Evolutionary conservation across 2,113 vertebrate genomes (phyloP), one percentile per base, ranked within the genome.

Genomic region (Murina feae): DNA sequence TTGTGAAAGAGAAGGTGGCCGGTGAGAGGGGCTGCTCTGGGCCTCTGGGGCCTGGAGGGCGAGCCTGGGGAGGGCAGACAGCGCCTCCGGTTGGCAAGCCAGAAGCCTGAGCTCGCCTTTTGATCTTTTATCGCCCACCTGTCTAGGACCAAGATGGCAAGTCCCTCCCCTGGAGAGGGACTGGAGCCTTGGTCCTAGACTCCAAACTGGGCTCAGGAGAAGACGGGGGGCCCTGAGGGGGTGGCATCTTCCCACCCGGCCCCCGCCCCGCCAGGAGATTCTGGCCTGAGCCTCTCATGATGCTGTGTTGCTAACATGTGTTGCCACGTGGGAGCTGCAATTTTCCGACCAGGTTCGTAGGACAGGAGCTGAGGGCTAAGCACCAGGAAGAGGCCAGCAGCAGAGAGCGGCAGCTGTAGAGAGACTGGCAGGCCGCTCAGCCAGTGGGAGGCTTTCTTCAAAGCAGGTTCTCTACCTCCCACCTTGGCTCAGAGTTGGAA

Each of bases 1-100:
- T 92, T 93, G 90, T 97, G 97, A 93, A 97, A 94, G 93, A 75
- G 93, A 97, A 97, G 93, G 93, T 97, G 82, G 87, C 20, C 0
- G 1, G 21, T 49, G 65, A 72, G 76, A 88, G 63, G 88, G 86
- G 17, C 65, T 84, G 55, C 47, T 16, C 0, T 7, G 14, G 69
- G 90, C 90, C 60, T 51, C 69, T 21, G n/a, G 71, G 83, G 65
- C 80, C 88, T 81, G 71, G 94, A 69, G 78, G 72, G 51, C 1
- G 0, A 28, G 55, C 75, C 47, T 55, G 39, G 72, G 92, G 71
- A 37, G 18, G 86, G 60, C 20, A 49, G 80, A 87, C 55, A 78
- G 49, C 65, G 79, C 25, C n/a, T n/a, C n/a, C 16, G 0, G 1
- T 37, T 65, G 72, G 75, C 30, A 42, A 55, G 80, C 69, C 86